Base-by-base conservation (phyloP, 2,113 vertebrate species). In the Mesitornis unicolor region DNA sequence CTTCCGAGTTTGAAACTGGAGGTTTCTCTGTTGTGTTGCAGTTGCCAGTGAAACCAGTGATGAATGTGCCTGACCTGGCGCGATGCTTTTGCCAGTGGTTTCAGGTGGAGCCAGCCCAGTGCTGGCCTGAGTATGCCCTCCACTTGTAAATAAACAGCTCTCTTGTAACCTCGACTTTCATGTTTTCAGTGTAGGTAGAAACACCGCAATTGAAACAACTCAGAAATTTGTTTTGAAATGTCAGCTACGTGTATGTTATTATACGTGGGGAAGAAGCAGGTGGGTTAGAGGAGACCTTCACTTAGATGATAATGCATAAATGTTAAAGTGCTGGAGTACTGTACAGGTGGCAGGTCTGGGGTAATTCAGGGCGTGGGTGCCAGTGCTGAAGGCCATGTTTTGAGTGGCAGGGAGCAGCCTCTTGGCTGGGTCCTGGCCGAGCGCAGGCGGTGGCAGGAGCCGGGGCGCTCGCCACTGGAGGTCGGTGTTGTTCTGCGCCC, bases 91-190 rank as follows among this genome's bases (percentile, higher is more conserved):
- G 28, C 10, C 21, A 29, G 26, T 33, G 31, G 25, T 53, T 82
- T 80, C 50, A 56, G 25, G 20, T 80, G 48, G 21, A 60, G 48
- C 47, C 43, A 40, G 43, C 31, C n/a, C 40, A 16, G 22, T 19
- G 73, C 36, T 70, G 48, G 20, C 48, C 25, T 8, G 53, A 28
- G 33, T 1, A 4, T 50, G 29, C 64, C 63, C 22, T 73, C 20
- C 3, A 2, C 38, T 29, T 64, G 13, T 8, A 19, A 56, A 33
- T 33, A 57, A 48, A 1, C 67, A 76, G 35, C 38, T 60, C 33
- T 84, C 12, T 21, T 35, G 6, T 13, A 28, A 21, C 18, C 0
- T 0, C 10, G 36, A 3, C 36, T 61, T 59, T 3, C 1, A 8
- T 10, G 0, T 65, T 85, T 71, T 51, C 2, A 7, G 13, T 7